Conservation (phyloP, 2,113 vertebrate genomes). For the Mola mola region DNA sequence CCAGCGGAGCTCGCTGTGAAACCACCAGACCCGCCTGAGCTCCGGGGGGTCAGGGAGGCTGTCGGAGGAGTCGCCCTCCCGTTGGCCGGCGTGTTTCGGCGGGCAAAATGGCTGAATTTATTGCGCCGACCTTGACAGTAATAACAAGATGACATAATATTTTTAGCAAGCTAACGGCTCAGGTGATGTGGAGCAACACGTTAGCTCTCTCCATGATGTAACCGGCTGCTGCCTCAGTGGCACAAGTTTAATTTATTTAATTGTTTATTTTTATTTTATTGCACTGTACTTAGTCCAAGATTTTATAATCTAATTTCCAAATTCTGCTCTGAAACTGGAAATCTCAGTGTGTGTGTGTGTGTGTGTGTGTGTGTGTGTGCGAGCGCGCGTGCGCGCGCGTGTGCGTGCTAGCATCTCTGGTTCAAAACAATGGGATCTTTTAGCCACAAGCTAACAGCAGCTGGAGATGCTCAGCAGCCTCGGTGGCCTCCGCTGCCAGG, state of each 20-base stretch:
- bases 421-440: constrained; percentile 53
- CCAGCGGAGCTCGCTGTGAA: constrained; percentile 3
- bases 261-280: not conserved
- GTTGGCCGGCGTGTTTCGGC: not conserved
- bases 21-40: not conserved
- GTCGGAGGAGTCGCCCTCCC: not conserved
- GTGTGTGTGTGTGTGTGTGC: not conserved
- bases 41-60: not conserved
- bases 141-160: constrained; percentile 49
- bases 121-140: constrained; percentile 66
- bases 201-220: constrained; percentile 7
- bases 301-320: not conserved
- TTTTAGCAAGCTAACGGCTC: constrained; percentile 20
- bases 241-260: too few species aligned
- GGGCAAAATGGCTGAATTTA: constrained; percentile 44
- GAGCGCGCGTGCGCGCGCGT: constrained; percentile 38
- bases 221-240: not conserved
- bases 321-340: not conserved
- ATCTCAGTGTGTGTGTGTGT: not conserved
- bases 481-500: constrained; percentile 31
- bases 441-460: constrained; percentile 62
- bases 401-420: constrained; percentile 31
- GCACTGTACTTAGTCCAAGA: not conserved
- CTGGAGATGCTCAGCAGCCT: constrained; percentile 52
- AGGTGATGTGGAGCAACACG: constrained; percentile 7